These are phyloP conservation scores for Urocolius indicus DNA, from an alignment of 2,113 vertebrate species.

Conservation along the genomic window DNA sequence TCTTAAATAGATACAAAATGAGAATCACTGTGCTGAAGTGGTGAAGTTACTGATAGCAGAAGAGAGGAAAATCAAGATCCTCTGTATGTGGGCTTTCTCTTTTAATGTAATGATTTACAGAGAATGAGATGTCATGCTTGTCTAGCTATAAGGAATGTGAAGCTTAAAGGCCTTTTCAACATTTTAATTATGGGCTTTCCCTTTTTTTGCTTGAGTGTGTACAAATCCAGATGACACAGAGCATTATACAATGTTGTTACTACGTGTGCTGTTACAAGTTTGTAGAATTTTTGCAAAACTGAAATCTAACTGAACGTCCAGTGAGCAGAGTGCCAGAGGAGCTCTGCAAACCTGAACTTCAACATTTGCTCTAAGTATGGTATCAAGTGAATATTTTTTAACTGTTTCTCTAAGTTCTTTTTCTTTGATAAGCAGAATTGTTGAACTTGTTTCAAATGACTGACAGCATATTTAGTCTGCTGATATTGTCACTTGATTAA, in stretches of 20 bases:
- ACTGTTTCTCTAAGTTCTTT: background rate
- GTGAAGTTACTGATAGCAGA: background rate
- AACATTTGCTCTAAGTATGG: accelerated
- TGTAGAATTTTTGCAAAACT: background rate
- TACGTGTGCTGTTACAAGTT: background rate
- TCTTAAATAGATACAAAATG: background rate
- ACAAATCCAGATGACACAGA: background rate
- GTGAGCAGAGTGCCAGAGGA: background rate
- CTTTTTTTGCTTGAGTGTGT: background rate
- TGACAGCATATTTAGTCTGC: background rate
- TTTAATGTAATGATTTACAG: background rate
- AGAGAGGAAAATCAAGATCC: background rate
- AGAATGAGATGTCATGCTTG: background rate
- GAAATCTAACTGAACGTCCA: background rate
- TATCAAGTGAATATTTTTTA: background rate
- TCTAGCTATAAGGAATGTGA: background rate
- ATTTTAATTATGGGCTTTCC: background rate
- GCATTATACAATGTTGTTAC: background rate
- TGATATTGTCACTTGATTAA: background rate
- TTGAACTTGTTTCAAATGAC: background rate
- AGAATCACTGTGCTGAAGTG: background rate
- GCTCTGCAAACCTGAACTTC: background rate
- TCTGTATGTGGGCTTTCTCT: background rate
- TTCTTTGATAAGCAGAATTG: background rate
- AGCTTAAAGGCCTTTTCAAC: background rate